Evolutionary conservation across 2,797 vertebrate species (phyloP), one percentile per base, ranked within the genome.

Genomic region (Harpagifer antarcticus): DNA sequence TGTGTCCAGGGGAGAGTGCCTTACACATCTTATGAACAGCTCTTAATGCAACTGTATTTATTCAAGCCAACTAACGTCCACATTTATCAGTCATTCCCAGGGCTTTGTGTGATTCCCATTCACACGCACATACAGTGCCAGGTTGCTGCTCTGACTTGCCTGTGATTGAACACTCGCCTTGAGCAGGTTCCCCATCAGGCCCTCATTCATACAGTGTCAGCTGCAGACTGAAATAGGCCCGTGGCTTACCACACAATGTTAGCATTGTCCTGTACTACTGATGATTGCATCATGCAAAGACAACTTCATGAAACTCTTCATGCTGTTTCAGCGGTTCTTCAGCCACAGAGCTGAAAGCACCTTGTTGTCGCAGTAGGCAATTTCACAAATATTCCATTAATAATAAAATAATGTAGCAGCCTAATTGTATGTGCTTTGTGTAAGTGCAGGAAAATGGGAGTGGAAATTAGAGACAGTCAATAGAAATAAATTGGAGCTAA

Each of bases 1-100:
- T 64, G 58, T 67, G 48, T 69, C 55, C 74, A 84, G 72, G 78
- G 82, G 63, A 86, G 77, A 86, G 91, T 91, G 91, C 90, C 91
- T 91, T 92, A 86, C 27, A 61, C 48, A 76, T 54, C 53, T 47
- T 10, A 78, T 42, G 19, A 68, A 66, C 72, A 70, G 52, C 48
- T 68, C 65, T 83, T 47, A 44, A 48, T 76, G 37, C 56, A 56
- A 43, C 16, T 60, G 33, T 72, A 65, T 84, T 78, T 74, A 48
- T 68, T 64, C 66, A 57, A n/a, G 76, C 23, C 50, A 59, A 56
- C 58, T 42, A 75, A 79, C 45, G 59, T 65, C 37, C 65, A 76
- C 11, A 63, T 75, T 64, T 63, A 60, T 63, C 64, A 77, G 67
- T 74, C 67, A 63, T 77, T 84, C 67, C 72, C 43, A 54, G 68